Conservation (phyloP, 2,888 invertebrate genomes). For the Pelosia muscerda region DNA sequence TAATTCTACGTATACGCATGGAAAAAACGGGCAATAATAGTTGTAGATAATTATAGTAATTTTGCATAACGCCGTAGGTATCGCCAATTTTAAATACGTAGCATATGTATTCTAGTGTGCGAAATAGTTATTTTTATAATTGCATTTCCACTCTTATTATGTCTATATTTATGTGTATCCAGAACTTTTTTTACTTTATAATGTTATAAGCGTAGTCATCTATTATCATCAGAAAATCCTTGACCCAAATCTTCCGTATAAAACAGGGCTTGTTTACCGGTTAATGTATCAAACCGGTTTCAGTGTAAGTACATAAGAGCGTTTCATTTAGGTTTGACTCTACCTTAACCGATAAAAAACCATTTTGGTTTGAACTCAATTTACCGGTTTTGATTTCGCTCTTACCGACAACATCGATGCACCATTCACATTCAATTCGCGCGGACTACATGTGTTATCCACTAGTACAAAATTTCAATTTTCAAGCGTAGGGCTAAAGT, state of each 20-base stretch:
- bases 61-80: constrained; percentile 15
- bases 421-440: too few species aligned
- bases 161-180: neutral
- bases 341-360: too few species aligned
- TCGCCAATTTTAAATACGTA: constrained; percentile 11
- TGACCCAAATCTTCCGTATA: neutral
- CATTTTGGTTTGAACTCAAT: too few species aligned
- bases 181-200: neutral
- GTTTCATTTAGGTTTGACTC: too few species aligned
- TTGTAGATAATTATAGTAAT: constrained; percentile 27
- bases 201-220: neutral
- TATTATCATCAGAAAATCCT: neutral
- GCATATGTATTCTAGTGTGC: neutral
- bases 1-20: neutral
- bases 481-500: too few species aligned
- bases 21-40: constrained; percentile 21
- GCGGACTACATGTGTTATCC: too few species aligned
- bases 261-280: too few species aligned
- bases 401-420: too few species aligned
- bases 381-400: too few species aligned
- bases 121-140: neutral
- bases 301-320: too few species aligned
- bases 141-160: neutral
- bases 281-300: too few species aligned
- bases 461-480: too few species aligned